Conservation (phyloP, 2,888 invertebrate species). For the Drosophila atroscutellata region DNA sequence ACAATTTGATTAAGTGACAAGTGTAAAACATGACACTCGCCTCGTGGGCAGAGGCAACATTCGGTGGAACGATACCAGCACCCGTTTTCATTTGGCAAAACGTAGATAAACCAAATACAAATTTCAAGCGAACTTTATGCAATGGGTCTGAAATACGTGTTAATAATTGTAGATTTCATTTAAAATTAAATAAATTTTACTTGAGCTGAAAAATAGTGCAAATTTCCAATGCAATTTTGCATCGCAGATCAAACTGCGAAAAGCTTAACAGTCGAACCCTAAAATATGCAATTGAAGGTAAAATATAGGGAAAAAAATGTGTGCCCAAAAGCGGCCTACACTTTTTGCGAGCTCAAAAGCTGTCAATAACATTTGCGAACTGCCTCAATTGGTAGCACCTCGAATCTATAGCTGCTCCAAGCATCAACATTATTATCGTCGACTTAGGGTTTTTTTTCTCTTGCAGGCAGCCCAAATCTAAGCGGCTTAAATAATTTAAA, state of each 20-base stretch:
- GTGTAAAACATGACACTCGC: conserved; percentile 58
- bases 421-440: not conserved
- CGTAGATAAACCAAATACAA: not conserved
- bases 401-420: not conserved
- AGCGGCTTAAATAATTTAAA: conserved; percentile 12
- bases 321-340: not conserved
- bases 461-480: not conserved
- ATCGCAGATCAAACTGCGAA: not conserved
- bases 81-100: not conserved
- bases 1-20: conserved; percentile 61
- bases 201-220: not conserved
- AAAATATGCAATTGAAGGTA: not conserved
- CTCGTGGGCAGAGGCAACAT: conserved; percentile 28
- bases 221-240: not conserved
- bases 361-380: conserved; percentile 7
- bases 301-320: not conserved
- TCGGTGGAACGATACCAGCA: not conserved
- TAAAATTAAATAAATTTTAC: not conserved
- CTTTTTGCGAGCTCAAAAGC: conserved; percentile 3
- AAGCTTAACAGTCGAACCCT: not conserved
- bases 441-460: conserved; percentile 1
- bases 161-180: not conserved
- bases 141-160: not conserved
- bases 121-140: not conserved
- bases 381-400: not conserved